Evolutionary conservation across 2,797 vertebrate species (phyloP), one percentile per base, ranked within the genome.

Genomic region (Capromys pilorides): DNA sequence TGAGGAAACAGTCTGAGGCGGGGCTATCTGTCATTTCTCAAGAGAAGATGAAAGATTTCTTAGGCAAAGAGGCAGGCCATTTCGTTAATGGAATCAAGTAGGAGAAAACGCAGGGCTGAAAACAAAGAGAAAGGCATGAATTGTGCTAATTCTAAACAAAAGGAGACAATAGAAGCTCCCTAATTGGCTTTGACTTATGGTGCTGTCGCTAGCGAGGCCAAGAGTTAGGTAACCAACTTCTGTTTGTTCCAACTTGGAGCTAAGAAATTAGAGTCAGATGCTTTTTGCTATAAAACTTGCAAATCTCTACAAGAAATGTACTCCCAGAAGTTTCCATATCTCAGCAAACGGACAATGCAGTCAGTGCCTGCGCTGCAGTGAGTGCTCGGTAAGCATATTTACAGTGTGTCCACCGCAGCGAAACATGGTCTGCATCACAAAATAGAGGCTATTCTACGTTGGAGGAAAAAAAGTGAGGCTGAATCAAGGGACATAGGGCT

Each of bases 11-110:
- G 45, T 73, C 49, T 61, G 41, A 59, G 49, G 36, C 88, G 62
- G 59, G 28, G 49, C 49, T 31, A 51, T 21, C 21, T 86, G 28
- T 83, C 69, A 94, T 66, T 95, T 96, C 77, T 96, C 45, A 77
- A 83, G 0, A 90, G 88, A 91, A 81, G 66, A 86, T 66, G 49
- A 89, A 31, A 71, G 13, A 69, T 41, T 83, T 95, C 62, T 84
- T 82, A 77, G 61, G 19, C 33, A 78, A 92, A 39, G 9, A 82
- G 41, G 75, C 57, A 54, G 31, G 14, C 18, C 41, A 75, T 85
- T 93, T 88, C 73, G 77, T 61, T 96, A 92, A 82, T 95, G 67
- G 77, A 49, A 92, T 95, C n/a, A 94, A 85, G 82, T 3, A 79
- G 49, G 77, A 82, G 82, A 75, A 86, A 82, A 93, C 83, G 31